These are phyloP conservation scores for Glyphotaelius pellucidus DNA, from an alignment of 2,888 invertebrate species.

Conservation along the genomic window DNA sequence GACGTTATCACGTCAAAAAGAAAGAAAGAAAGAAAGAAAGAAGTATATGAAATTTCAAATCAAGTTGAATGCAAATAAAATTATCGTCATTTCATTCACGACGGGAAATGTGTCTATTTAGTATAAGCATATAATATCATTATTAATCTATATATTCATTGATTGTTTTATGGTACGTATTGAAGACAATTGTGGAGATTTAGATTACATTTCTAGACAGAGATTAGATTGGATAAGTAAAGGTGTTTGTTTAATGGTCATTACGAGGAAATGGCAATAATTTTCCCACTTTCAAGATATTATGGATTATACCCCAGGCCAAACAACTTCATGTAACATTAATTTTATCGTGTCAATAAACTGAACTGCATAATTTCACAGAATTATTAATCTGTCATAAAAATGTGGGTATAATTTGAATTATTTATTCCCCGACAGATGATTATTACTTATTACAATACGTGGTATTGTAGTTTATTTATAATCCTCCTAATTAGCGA, in stretches of 20 bases:
- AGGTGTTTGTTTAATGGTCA: neutral
- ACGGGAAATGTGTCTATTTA: neutral
- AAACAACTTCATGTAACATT: neutral
- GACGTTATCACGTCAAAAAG: too few relatives aligned
- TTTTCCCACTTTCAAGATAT: neutral
- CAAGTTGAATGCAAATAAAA: too few relatives aligned
- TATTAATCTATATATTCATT: neutral
- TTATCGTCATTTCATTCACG: neutral
- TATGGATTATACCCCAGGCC: neutral
- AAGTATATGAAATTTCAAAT: too few relatives aligned
- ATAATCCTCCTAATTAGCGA: too few relatives aligned
- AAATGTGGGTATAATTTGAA: too few relatives aligned
- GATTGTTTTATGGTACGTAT: neutral
- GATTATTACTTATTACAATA: too few relatives aligned
- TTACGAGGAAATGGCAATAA: neutral
- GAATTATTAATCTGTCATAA: too few relatives aligned
- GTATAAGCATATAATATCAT: neutral
- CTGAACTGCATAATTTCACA: too few relatives aligned
- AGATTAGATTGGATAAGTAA: neutral
- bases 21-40: too few relatives aligned
- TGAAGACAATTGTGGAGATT: neutral
- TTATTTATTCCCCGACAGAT: too few relatives aligned
- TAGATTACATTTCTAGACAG: neutral
- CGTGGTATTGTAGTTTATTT: too few relatives aligned
- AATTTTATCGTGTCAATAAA: neutral